Evolutionary conservation across 1,140 invertebrate genomes (phyloP).

Genomic region (Phenacoccus solenopsis): DNA sequence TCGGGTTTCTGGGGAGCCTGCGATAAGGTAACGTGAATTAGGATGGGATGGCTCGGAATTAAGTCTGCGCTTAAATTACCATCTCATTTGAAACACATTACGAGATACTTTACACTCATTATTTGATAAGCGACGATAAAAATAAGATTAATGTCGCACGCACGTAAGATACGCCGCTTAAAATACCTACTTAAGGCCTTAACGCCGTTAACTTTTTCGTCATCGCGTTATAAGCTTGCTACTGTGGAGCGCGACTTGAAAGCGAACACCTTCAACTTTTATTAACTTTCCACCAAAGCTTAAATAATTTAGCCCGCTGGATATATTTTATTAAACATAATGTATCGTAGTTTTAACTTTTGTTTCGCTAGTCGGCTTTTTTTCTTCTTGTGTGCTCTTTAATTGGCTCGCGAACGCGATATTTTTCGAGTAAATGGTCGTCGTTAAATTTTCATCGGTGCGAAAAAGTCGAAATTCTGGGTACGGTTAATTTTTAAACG

Average conservation of each 20-base stretch:
- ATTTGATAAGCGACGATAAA: background rate
- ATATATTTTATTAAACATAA: background rate
- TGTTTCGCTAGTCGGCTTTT: background rate
- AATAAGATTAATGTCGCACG: background rate
- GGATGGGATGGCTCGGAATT: background rate
- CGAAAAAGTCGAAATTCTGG: background rate
- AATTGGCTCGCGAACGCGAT: background rate
- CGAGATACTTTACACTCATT: background rate
- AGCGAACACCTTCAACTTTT: background rate
- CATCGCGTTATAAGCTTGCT: background rate
- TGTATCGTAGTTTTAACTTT: too few species aligned
- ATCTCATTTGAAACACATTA: constrained; percentile 3
- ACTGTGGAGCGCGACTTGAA: background rate
- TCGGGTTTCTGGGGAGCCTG: constrained; percentile 4
- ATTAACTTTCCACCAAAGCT: background rate
- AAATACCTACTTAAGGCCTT: background rate
- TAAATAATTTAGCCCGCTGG: background rate
- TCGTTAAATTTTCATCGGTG: background rate
- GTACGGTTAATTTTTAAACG: background rate
- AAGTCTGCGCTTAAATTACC: background rate
- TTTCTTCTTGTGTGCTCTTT: background rate
- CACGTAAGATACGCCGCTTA: background rate
- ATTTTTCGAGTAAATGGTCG: too few species aligned
- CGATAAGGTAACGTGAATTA: too few species aligned
- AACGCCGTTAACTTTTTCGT: background rate